These are phyloP conservation scores for Champsocephalus esox DNA, from an alignment of 2,797 vertebrate genomes.

Conservation along the genomic window DNA sequence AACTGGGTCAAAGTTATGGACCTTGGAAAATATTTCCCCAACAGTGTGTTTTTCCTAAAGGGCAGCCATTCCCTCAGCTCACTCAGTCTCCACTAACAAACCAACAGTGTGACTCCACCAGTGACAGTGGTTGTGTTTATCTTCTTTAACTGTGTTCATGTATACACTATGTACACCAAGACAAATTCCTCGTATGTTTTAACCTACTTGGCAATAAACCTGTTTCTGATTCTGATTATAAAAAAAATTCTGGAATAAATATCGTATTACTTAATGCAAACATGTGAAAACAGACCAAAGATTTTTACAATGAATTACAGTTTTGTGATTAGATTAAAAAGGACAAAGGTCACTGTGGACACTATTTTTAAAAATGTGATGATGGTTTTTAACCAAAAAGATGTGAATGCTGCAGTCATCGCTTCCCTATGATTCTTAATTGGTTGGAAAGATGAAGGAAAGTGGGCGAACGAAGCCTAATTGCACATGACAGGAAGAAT, in stretches of 20 bases:
- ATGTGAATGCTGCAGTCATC: slow-evolving; percentile 11
- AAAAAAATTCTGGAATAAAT: neutral
- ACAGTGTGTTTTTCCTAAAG: slow-evolving; percentile 53
- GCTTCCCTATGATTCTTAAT: slow-evolving; percentile 1
- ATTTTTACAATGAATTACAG: neutral
- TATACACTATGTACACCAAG: too few species aligned
- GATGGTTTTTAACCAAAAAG: neutral
- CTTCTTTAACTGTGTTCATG: too few species aligned
- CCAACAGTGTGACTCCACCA: neutral
- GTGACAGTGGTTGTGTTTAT: neutral
- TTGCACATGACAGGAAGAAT: slow-evolving; percentile 4
- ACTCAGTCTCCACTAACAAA: slow-evolving; percentile 34
- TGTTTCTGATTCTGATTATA: too few species aligned
- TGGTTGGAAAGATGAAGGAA: slow-evolving; percentile 1
- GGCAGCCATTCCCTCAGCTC: slow-evolving; percentile 31
- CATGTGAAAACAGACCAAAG: neutral
- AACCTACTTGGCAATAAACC: too few species aligned
- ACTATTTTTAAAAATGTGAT: neutral
- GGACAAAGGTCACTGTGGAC: neutral
- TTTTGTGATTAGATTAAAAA: slow-evolving; percentile 2
- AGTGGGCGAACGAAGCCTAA: neutral
- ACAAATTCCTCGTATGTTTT: too few species aligned
- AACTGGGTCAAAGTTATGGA: too few species aligned
- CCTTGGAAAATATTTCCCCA: too few species aligned
- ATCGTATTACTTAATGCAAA: neutral